A percentile compares a stretch with the other conserved stretches of the same genome.
phyloP scores from a whole-genome alignment of 92 coral and sea anemone species.

The Palythoa caribaeorum region DNA sequence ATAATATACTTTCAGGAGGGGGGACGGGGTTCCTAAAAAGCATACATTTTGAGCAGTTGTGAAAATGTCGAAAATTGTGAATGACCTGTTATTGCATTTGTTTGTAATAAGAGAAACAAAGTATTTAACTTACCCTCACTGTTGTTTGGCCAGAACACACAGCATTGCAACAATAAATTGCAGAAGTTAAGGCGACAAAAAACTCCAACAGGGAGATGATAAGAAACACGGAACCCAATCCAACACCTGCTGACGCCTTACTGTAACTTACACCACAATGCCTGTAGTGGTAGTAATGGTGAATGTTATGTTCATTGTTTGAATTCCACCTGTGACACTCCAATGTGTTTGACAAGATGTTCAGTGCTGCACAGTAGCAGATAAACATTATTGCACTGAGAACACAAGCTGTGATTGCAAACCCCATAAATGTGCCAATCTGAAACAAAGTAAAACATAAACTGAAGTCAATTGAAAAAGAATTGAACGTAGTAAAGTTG shows the following conservation, averaged over 20 bases:
- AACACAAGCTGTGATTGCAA: conserved; percentile 43
- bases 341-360: not conserved
- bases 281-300: not conserved
- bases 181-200: conserved; percentile 75
- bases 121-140: not conserved
- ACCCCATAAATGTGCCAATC: conserved; percentile 47
- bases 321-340: conserved; percentile 17
- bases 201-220: conserved; percentile 70
- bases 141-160: conserved; percentile 59
- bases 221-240: conserved; percentile 62
- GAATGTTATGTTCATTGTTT: not conserved
- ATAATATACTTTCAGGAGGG: too few species aligned
- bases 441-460: not conserved
- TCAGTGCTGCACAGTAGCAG: conserved; percentile 26
- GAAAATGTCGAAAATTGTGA: too few species aligned
- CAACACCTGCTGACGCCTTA: conserved; percentile 61
- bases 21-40: too few species aligned
- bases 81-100: too few species aligned
- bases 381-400: conserved; percentile 49
- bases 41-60: too few species aligned
- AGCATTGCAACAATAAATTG: conserved; percentile 82
- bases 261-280: not conserved
- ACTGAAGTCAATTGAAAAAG: not conserved
- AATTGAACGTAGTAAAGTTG: not conserved
- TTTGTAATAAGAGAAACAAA: too few species aligned